These are phyloP conservation scores for Sakesphorus luctuosus DNA, from an alignment of 2,113 vertebrate genomes.

Conservation along the genomic window DNA sequence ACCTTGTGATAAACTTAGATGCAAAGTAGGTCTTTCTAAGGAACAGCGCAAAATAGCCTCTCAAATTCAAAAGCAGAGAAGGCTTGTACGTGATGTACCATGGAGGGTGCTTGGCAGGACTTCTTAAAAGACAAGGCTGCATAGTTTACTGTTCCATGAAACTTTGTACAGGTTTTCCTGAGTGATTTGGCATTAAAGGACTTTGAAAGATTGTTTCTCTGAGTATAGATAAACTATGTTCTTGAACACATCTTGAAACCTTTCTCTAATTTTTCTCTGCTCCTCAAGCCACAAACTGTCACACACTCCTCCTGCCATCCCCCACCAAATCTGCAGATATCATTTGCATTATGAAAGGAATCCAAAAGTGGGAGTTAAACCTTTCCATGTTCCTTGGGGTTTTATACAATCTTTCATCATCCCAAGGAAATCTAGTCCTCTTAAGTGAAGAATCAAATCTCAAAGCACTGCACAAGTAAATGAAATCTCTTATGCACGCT, in stretches of 20 bases:
- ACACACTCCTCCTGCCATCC: background rate
- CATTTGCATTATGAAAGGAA: background rate
- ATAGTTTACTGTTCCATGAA: background rate
- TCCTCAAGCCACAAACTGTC: background rate
- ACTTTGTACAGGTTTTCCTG: background rate
- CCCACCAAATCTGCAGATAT: background rate
- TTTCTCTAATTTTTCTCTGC: background rate
- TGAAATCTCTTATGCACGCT: slow-evolving; percentile 25
- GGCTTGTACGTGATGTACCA: background rate
- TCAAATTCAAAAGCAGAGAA: background rate
- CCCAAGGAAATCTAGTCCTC: slow-evolving; percentile 27
- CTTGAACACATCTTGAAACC: background rate
- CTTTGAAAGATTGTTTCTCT: background rate
- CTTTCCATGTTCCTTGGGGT: slow-evolving; percentile 38
- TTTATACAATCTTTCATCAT: slow-evolving; percentile 41
- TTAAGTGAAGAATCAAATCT: slow-evolving; percentile 55
- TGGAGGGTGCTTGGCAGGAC: background rate
- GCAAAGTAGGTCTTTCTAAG: background rate
- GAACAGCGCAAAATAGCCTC: background rate
- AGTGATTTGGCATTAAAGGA: background rate
- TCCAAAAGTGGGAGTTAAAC: slow-evolving; percentile 22
- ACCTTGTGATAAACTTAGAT: background rate
- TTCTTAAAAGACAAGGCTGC: background rate
- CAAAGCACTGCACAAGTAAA: slow-evolving; percentile 54
- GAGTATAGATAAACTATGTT: background rate